Conservation (phyloP, 2,888 invertebrate species). For the Melipona beecheii region DNA sequence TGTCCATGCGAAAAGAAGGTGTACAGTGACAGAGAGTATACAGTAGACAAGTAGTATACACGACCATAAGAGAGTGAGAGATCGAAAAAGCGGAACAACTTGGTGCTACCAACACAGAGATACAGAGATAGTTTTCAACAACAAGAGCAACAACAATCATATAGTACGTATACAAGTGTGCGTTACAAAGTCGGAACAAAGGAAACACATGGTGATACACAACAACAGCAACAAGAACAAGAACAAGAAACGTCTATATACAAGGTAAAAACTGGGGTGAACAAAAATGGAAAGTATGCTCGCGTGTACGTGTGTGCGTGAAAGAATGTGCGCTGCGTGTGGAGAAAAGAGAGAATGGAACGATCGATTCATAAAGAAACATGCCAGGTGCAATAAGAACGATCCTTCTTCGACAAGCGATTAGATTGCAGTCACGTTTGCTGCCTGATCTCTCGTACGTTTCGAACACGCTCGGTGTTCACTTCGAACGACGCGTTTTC, state of each 20-base stretch:
- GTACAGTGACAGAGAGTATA: slow-evolving; percentile 21
- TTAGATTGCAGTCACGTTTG: slow-evolving; percentile 13
- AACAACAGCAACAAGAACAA: slow-evolving; percentile 42
- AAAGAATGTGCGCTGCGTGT: slow-evolving; percentile 19
- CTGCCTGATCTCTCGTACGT: slow-evolving; percentile 17
- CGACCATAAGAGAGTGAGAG: slow-evolving; percentile 12
- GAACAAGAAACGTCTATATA: slow-evolving; percentile 20
- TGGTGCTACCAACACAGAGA: slow-evolving; percentile 18
- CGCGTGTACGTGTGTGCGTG: neutral
- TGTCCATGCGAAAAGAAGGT: slow-evolving; percentile 23
- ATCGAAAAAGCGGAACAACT: slow-evolving; percentile 31
- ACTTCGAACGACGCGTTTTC: neutral
- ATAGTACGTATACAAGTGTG: neutral
- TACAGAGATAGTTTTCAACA: slow-evolving; percentile 10
- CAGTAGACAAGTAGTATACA: slow-evolving; percentile 12
- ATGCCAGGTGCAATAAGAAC: slow-evolving; percentile 51
- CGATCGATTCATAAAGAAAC: slow-evolving; percentile 32
- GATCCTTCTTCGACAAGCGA: slow-evolving; percentile 41
- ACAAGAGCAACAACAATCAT: slow-evolving; percentile 26
- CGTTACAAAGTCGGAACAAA: neutral
- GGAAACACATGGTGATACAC: slow-evolving; percentile 29
- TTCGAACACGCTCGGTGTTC: neutral
- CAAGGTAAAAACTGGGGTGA: slow-evolving; percentile 1
- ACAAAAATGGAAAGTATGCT: slow-evolving; percentile 15
- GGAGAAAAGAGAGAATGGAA: neutral